Evolutionary conservation across 2,888 invertebrate genomes (phyloP).

Genomic region (Drosophila monieri): DNA sequence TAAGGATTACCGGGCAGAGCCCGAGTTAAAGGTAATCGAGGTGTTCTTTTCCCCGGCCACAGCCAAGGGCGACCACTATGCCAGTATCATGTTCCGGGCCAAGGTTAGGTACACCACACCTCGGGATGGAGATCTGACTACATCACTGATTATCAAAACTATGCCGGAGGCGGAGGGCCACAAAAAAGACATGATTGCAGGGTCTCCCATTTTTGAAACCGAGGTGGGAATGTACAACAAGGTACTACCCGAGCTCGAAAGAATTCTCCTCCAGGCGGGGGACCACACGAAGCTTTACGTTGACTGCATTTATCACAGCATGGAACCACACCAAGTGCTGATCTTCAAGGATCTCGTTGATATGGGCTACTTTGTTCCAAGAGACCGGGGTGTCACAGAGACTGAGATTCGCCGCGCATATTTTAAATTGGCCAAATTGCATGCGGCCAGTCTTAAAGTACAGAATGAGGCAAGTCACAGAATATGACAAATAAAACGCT

Average conservation of each 20-base stretch:
- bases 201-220: slow-evolving; percentile 62
- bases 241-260: slow-evolving; percentile 71
- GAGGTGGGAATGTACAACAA: slow-evolving; percentile 76
- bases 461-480: slow-evolving; percentile 69
- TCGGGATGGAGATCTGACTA: slow-evolving; percentile 37
- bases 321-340: slow-evolving; percentile 53
- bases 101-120: slow-evolving; percentile 38
- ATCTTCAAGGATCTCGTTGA: slow-evolving; percentile 69
- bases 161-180: slow-evolving; percentile 68
- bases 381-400: slow-evolving; percentile 64
- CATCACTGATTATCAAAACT: slow-evolving; percentile 71
- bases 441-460: slow-evolving; percentile 82
- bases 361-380: slow-evolving; percentile 53
- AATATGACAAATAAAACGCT: neutral
- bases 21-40: slow-evolving; percentile 31
- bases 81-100: slow-evolving; percentile 70
- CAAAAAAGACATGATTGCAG: slow-evolving; percentile 65
- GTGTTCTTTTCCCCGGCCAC: slow-evolving; percentile 53
- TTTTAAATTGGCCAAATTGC: slow-evolving; percentile 83
- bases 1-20: slow-evolving; percentile 32
- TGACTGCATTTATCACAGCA: slow-evolving; percentile 49
- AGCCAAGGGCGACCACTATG: slow-evolving; percentile 68
- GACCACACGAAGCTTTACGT: slow-evolving; percentile 53
- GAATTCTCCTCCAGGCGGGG: slow-evolving; percentile 57
- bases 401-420: slow-evolving; percentile 80